Evolutionary conservation across 30 jellyfish, hydroid and myxozoan genomes (phyloP).

Genomic region (Clytia hemisphaerica): DNA sequence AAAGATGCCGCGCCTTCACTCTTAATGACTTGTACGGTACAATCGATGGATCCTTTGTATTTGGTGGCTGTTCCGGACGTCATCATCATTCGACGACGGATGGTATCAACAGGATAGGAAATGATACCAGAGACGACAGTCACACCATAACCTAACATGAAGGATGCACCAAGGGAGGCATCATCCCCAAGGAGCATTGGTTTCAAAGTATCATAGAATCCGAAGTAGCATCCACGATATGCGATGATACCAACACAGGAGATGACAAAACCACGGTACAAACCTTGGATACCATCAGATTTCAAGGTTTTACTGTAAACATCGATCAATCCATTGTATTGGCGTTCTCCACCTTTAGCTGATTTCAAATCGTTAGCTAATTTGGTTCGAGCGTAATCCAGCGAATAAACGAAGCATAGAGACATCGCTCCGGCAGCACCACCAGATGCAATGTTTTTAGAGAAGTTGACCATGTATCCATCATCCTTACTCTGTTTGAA

Average conservation of each 20-base stretch:
- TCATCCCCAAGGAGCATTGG: constrained; percentile 86
- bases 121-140: constrained; percentile 85
- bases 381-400: constrained; percentile 94
- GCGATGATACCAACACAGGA: constrained; percentile 94
- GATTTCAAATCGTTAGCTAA: constrained; percentile 87
- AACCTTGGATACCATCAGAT: constrained; percentile 83
- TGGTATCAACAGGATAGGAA: constrained; percentile 87
- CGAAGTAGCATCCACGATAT: constrained; percentile 92
- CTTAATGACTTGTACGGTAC: constrained; percentile 64
- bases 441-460: constrained; percentile 85
- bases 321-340: constrained; percentile 82
- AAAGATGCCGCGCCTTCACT: constrained; percentile 80
- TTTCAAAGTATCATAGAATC: constrained; percentile 83
- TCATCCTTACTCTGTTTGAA: constrained; percentile 59
- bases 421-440: constrained; percentile 99
- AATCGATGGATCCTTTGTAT: constrained; percentile 88
- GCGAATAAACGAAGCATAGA: constrained; percentile 79
- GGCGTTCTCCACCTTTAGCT: constrained; percentile 91
- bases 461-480: constrained; percentile 48
- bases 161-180: constrained; percentile 57
- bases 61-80: constrained; percentile 95
- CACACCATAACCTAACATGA: constrained; percentile 88
- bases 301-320: constrained; percentile 75
- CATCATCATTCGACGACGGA: constrained; percentile 97
- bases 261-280: constrained; percentile 96